Conservation (phyloP, 2,113 vertebrate species). For the Cephalopterus ornatus region DNA sequence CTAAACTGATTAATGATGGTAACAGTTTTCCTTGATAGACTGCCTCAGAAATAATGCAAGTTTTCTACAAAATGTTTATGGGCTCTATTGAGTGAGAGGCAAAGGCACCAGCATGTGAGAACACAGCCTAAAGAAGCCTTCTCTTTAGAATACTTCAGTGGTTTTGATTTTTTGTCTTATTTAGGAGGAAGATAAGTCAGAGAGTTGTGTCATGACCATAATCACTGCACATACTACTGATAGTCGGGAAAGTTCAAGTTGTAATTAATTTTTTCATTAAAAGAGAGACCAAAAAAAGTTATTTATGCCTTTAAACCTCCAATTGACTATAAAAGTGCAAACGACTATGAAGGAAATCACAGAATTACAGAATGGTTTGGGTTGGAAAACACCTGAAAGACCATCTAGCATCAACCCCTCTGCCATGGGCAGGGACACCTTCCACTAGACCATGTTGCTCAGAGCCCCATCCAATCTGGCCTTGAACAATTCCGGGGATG, state of each 20-base stretch:
- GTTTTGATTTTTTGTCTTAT: background rate
- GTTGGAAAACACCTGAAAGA: background rate
- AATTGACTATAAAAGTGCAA: background rate
- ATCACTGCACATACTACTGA: background rate
- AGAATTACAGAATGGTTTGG: background rate
- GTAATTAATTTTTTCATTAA: background rate
- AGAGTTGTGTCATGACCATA: background rate
- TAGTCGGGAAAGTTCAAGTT: accelerated
- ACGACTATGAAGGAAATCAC: background rate
- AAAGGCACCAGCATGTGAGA: background rate
- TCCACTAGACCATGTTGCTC: background rate
- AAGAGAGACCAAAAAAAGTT: background rate
- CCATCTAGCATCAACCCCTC: too few relatives aligned
- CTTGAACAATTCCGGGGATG: background rate
- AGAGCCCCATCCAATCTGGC: background rate
- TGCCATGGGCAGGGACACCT: background rate
- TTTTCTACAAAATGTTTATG: background rate
- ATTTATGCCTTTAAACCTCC: background rate
- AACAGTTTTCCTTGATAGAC: background rate
- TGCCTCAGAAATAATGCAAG: background rate
- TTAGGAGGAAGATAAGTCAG: background rate
- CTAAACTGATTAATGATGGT: background rate
- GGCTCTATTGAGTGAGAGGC: background rate
- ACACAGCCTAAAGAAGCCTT: background rate
- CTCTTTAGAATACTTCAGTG: background rate